Conservation (phyloP, 2,113 vertebrate species). For the Phoxinus phoxinus region DNA sequence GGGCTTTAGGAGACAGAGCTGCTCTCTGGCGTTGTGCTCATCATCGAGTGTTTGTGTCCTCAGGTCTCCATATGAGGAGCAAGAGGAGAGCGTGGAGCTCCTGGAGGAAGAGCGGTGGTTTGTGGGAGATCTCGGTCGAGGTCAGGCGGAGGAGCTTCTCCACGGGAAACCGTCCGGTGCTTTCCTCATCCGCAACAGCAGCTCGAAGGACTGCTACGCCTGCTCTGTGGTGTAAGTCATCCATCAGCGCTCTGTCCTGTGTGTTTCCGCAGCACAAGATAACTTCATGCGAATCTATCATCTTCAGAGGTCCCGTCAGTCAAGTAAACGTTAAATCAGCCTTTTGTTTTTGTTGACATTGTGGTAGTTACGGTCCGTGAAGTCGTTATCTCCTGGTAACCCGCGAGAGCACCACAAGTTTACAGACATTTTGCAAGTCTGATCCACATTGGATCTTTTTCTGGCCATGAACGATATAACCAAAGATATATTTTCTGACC, state of each 20-base stretch:
- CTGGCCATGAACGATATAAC: not conserved
- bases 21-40: not conserved
- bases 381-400: no score
- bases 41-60: slow-evolving; percentile 19
- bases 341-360: no score
- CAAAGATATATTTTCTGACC: no score
- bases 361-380: no score
- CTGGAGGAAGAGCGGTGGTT: slow-evolving; percentile 96
- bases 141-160: slow-evolving; percentile 93
- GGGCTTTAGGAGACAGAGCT: not conserved
- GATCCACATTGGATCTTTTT: not conserved
- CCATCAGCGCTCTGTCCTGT: not conserved
- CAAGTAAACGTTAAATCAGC: no score
- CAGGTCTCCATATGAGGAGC: slow-evolving; percentile 73
- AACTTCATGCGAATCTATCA: no score
- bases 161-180: slow-evolving; percentile 90
- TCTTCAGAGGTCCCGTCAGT: not conserved
- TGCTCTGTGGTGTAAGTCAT: slow-evolving; percentile 97
- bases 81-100: slow-evolving; percentile 88
- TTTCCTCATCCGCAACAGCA: slow-evolving; percentile 95
- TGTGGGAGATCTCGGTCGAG: slow-evolving; percentile 91
- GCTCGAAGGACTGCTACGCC: slow-evolving; percentile 94
- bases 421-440: not conserved
- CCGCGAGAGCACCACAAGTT: no score
- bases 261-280: not conserved